A percentile compares a stretch with the other conserved stretches of the same genome.
Conservation (phyloP, 2,113 vertebrate species). For the Hyaena hyaena region DNA sequence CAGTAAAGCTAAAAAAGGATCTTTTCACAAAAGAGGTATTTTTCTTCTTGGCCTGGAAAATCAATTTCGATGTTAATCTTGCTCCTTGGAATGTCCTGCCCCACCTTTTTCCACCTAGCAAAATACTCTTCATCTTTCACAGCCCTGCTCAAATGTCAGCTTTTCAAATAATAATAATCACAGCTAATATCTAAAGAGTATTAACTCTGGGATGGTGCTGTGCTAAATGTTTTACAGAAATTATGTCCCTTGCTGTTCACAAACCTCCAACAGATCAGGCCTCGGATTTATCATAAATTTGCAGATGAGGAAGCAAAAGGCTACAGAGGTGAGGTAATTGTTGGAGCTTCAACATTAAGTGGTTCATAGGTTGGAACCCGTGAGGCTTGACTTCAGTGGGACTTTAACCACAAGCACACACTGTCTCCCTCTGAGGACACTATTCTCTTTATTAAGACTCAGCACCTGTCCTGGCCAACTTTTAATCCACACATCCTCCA, state of each 20-base stretch:
- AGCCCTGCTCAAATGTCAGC: background rate
- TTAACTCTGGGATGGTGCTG: background rate
- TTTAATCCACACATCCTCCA: background rate
- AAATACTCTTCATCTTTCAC: background rate
- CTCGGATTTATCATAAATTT: background rate
- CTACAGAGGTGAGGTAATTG: too few relatives aligned
- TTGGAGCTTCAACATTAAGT: background rate
- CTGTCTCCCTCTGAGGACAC: background rate
- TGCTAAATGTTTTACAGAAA: background rate
- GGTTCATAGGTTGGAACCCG: background rate
- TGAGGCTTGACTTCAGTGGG: background rate
- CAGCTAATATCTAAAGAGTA: background rate
- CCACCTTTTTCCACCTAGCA: background rate
- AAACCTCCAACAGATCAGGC: background rate
- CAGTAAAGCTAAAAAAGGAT: slow-evolving; percentile 56
- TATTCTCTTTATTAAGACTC: background rate
- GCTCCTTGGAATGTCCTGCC: slow-evolving; percentile 23
- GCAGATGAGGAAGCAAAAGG: background rate
- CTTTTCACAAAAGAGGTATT: slow-evolving; percentile 69
- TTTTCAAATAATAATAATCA: background rate
- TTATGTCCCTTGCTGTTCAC: background rate
- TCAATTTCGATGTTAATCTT: slow-evolving; percentile 59
- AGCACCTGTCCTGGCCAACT: background rate
- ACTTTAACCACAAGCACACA: background rate
- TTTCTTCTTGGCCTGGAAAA: slow-evolving; percentile 71